Conservation (phyloP, 1,140 invertebrate genomes). For the Phymorhynchus buccinoides region DNA sequence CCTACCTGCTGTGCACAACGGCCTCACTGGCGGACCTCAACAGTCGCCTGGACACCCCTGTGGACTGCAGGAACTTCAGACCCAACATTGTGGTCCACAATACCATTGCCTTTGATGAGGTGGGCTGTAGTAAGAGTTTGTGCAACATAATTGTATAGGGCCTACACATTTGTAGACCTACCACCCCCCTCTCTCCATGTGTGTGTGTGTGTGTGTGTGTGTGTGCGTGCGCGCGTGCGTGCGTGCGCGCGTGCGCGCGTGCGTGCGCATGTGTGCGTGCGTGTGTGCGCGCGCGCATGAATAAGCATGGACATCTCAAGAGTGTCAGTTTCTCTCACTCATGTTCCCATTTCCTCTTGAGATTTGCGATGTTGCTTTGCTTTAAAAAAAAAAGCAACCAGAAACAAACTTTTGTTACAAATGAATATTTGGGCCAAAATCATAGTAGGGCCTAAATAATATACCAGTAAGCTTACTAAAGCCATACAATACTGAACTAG, state of each 20-base stretch:
- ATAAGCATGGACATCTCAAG: no score
- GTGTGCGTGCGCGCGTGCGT: not conserved
- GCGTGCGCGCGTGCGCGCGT: not conserved
- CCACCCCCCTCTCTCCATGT: not conserved
- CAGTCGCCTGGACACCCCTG: conserved; percentile 43
- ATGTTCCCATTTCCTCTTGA: no score
- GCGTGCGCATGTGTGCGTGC: not conserved
- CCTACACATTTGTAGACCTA: no score
- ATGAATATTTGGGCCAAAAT: no score
- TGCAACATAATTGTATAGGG: not conserved
- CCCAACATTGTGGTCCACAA: conserved; percentile 63
- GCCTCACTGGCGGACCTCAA: conserved; percentile 52
- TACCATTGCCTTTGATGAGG: conserved; percentile 63
- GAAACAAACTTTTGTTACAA: no score
- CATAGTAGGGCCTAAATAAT: no score
- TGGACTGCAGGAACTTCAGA: conserved; percentile 57
- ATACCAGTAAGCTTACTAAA: no score
- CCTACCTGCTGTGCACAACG: conserved; percentile 49
- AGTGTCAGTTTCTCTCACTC: no score
- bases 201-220: not conserved
- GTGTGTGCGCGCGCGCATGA: not conserved
- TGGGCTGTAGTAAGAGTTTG: conserved; percentile 29
- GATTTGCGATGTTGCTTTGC: no score
- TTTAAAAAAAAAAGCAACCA: no score
- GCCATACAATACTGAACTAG: no score